phyloP scores from a whole-genome alignment of 2,797 vertebrate genomes.

The Hypotaenidia okinawae region DNA sequence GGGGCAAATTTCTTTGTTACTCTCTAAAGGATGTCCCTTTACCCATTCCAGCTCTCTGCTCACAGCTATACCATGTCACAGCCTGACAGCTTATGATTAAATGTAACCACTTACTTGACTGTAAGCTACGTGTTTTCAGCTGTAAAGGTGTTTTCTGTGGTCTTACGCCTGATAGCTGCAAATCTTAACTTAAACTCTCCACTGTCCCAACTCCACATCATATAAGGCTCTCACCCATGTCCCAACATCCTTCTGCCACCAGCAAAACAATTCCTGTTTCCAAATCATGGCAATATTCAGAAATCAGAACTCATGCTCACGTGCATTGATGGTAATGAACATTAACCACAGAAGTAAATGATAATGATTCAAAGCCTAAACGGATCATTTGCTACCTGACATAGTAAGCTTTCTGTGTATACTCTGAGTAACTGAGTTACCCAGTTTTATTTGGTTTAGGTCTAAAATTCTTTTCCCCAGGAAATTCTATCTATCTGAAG shows the following conservation, averaged over 20 bases:
- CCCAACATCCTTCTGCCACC: background rate
- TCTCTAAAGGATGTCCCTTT: background rate
- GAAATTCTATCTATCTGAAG: slow-evolving; percentile 20
- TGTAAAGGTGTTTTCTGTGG: background rate
- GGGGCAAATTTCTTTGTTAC: background rate
- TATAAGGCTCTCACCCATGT: background rate
- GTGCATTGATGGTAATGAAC: background rate
- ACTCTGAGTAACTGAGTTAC: background rate
- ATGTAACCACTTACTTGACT: background rate
- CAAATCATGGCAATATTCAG: background rate
- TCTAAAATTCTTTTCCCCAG: background rate
- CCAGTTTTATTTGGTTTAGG: background rate
- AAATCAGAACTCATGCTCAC: background rate
- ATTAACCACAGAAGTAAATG: background rate
- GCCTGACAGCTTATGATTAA: background rate
- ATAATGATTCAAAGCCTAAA: background rate
- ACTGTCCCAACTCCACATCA: background rate
- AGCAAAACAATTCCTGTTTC: background rate
- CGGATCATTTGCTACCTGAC: background rate
- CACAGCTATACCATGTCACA: background rate
- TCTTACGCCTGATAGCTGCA: background rate
- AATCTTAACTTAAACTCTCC: background rate
- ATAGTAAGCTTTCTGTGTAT: background rate
- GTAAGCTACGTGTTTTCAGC: background rate
- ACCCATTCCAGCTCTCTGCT: background rate